A percentile compares a stretch with the other conserved stretches of the same genome.
Conservation (phyloP, 1,140 invertebrate genomes). For the Drosophila pallidifrons region DNA sequence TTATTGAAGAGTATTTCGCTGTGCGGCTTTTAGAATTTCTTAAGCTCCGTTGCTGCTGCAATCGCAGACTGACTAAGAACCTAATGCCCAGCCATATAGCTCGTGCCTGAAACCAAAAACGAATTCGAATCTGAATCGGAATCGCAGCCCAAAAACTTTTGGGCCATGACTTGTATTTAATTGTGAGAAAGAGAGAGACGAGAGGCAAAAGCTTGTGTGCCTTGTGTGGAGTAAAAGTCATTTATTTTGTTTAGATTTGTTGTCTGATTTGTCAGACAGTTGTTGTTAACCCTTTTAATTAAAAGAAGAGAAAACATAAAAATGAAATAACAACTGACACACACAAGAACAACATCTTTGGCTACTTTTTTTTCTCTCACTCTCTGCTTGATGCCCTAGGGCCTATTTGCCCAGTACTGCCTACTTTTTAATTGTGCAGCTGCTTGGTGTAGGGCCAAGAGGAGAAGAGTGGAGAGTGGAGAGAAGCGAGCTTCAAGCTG, state of each 20-base stretch:
- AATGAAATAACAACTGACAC: slow-evolving; percentile 45
- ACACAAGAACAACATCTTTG: slow-evolving; percentile 26
- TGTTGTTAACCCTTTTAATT: slow-evolving; percentile 71
- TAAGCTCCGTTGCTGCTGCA: background rate
- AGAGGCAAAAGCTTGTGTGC: slow-evolving; percentile 51
- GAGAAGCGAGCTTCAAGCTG: slow-evolving; percentile 8
- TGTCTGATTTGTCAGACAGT: slow-evolving; percentile 62
- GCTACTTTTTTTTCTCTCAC: slow-evolving; percentile 32
- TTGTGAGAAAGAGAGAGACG: slow-evolving; percentile 31
- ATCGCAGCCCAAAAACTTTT: slow-evolving; percentile 30
- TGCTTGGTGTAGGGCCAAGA: slow-evolving; percentile 3
- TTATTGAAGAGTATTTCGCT: slow-evolving; percentile 7
- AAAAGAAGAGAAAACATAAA: slow-evolving; percentile 64
- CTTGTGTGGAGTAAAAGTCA: slow-evolving; percentile 69
- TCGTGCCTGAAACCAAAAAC: background rate
- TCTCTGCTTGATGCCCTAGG: slow-evolving; percentile 34
- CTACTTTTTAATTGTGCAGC: slow-evolving; percentile 62
- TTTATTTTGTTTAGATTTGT: slow-evolving; percentile 76
- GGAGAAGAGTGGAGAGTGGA: slow-evolving; percentile 14
- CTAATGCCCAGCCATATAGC: background rate
- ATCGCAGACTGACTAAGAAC: slow-evolving; percentile 27
- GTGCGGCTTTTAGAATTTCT: background rate
- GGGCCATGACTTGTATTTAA: slow-evolving; percentile 65
- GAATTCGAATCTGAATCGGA: background rate
- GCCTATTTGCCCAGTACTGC: slow-evolving; percentile 67